Evolutionary conservation across 2,797 vertebrate species (phyloP).

Genomic region (Phoeniculus purpureus): DNA sequence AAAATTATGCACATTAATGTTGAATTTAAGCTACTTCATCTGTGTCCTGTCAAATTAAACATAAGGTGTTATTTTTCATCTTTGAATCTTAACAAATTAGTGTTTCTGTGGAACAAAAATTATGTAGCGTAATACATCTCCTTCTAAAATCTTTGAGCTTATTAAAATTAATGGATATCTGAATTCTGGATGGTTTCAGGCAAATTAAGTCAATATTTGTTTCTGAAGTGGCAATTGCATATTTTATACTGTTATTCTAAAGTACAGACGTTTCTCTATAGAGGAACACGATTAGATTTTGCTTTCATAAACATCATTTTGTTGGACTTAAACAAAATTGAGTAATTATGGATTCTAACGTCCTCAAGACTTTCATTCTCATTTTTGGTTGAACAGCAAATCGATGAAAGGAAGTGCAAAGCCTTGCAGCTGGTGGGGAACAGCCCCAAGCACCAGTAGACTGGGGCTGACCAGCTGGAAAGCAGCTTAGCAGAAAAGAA

Average conservation of each 20-base stretch:
- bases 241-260: background rate
- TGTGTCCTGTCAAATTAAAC: background rate
- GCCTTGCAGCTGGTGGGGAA: background rate
- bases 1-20: background rate
- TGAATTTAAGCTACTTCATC: constrained; percentile 25
- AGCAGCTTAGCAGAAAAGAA: background rate
- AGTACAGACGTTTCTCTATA: background rate
- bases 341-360: background rate
- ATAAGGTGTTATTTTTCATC: constrained; percentile 14
- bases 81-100: constrained; percentile 29
- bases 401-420: background rate
- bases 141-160: background rate
- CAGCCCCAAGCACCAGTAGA: background rate
- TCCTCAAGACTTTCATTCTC: background rate
- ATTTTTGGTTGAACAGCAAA: background rate
- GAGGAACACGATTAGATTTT: background rate
- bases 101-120: constrained; percentile 4
- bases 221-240: background rate
- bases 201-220: constrained; percentile 9
- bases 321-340: background rate
- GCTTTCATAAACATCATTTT: background rate
- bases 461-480: background rate
- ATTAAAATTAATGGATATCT: constrained; percentile 26
- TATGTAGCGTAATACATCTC: background rate
- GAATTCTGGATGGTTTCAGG: background rate